phyloP scores from a whole-genome alignment of 2,797 vertebrate genomes.

The Leuciscus waleckii region DNA sequence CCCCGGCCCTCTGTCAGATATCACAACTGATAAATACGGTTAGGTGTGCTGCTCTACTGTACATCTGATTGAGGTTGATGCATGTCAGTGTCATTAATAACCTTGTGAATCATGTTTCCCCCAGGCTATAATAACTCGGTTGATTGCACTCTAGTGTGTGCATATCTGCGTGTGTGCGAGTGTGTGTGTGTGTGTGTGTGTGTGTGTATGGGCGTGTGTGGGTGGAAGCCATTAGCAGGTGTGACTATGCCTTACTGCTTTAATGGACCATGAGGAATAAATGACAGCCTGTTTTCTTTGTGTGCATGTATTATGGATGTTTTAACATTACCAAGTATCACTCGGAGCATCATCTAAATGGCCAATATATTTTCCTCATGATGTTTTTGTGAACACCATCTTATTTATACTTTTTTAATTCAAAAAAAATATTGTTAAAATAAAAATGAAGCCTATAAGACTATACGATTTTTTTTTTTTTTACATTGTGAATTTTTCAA shows the following conservation, averaged over 20 bases:
- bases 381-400: background rate
- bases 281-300: slow-evolving; percentile 5
- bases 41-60: slow-evolving; percentile 61
- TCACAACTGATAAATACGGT: slow-evolving; percentile 62
- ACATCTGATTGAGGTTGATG: slow-evolving; percentile 66
- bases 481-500: too few relatives aligned
- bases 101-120: slow-evolving; percentile 65
- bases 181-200: background rate
- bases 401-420: background rate
- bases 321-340: background rate
- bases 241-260: slow-evolving; percentile 23
- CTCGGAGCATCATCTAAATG: slow-evolving; percentile 10
- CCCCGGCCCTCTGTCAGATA: slow-evolving; percentile 21
- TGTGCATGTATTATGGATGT: slow-evolving; percentile 3
- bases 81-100: slow-evolving; percentile 63
- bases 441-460: too few relatives aligned
- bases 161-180: background rate
- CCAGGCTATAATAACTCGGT: slow-evolving; percentile 61
- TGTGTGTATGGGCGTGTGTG: background rate
- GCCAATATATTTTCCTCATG: background rate
- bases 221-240: slow-evolving; percentile 39
- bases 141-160: slow-evolving; percentile 29
- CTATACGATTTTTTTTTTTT: too few relatives aligned
- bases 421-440: too few relatives aligned
- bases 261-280: slow-evolving; percentile 33